Evolutionary conservation across 1,140 invertebrate genomes (phyloP), one percentile per base, ranked within the genome.

Genomic region (Protaetia brevitarsis): DNA sequence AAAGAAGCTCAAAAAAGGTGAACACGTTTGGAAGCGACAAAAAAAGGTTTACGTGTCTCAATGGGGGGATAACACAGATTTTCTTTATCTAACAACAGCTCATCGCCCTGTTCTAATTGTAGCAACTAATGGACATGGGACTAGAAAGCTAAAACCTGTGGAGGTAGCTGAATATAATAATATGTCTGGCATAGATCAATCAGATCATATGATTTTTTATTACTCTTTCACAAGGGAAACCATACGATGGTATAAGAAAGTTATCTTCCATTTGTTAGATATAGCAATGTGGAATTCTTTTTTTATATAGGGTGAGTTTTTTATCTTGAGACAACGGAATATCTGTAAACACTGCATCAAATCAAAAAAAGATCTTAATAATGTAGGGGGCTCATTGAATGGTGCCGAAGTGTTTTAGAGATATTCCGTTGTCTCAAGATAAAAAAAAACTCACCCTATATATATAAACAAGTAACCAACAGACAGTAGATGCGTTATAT

Each of bases 1-100:
- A n/a, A n/a, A 19, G 6, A 66, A 65, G 16, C 6, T 51, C 21
- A 19, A 19, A 58, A 73, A 69, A 70, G 74, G 72, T 11, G 74
- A 78, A 71, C 72, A 75, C 65, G 66, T 71, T 19, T 73, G 70
- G 34, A 30, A 21, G 8, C 73, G 60, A 34, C 7, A n/a, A 34
- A n/a, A n/a, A 34, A 34, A 34, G 7, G 31, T 34, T 7, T n/a
- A 34, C n/a, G n/a, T 34, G n/a, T 34, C n/a, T n/a, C n/a, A n/a
- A n/a, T 64, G 19, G 56, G 5, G 56, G 71, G 8, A 66, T 70
- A 31, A 66, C 73, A 6, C 56, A 4, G 58, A 62, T 61, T 31
- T 61, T 59, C 29, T 61, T 26, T 30, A n/a, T 31, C 16, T 66
- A 5, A 66, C 65, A 30, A 66, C 65, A 41, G 60, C 41, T 61